These are phyloP conservation scores for Epizoanthus rinbou DNA, from an alignment of 92 coral and sea anemone genomes.

Conservation along the genomic window DNA sequence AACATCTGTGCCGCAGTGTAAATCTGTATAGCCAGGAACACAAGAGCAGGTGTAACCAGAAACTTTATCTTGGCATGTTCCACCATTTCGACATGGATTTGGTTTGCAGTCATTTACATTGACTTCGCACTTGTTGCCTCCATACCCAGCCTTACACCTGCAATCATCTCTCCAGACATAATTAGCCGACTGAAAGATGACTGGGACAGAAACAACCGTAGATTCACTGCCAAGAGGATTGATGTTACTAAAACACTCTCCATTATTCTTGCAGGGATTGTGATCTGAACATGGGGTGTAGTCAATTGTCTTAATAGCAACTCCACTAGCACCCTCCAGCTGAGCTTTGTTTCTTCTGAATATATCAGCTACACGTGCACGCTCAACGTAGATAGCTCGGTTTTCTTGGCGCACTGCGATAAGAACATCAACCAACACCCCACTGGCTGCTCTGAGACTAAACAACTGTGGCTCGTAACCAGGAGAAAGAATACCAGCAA, in stretches of 20 bases:
- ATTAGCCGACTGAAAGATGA: conserved; percentile 73
- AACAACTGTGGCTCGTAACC: conserved; percentile 68
- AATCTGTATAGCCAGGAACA: conserved; percentile 77
- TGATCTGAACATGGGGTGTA: conserved; percentile 82
- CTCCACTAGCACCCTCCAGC: conserved; percentile 68
- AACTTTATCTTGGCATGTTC: conserved; percentile 58
- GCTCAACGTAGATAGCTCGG: conserved; percentile 48
- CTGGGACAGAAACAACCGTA: conserved; percentile 55
- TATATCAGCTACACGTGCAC: conserved; percentile 60
- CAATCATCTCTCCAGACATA: conserved; percentile 75
- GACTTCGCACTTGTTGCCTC: conserved; percentile 65
- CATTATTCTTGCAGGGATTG: conserved; percentile 85
- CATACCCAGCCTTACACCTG: conserved; percentile 78
- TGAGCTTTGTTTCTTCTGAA: conserved; percentile 64
- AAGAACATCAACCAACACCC: conserved; percentile 73
- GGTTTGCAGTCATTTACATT: conserved; percentile 73
- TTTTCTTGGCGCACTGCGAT: conserved; percentile 60
- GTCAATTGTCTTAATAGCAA: conserved; percentile 64
- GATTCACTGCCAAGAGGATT: conserved; percentile 60
- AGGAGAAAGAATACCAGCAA: conserved; percentile 56
- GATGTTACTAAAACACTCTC: conserved; percentile 83
- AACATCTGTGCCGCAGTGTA: conserved; percentile 66
- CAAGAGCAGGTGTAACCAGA: conserved; percentile 72
- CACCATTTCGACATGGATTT: conserved; percentile 77
- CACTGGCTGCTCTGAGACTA: conserved; percentile 68